phyloP scores from a whole-genome alignment of 2,888 invertebrate species.

The Drosophila ezoana region DNA sequence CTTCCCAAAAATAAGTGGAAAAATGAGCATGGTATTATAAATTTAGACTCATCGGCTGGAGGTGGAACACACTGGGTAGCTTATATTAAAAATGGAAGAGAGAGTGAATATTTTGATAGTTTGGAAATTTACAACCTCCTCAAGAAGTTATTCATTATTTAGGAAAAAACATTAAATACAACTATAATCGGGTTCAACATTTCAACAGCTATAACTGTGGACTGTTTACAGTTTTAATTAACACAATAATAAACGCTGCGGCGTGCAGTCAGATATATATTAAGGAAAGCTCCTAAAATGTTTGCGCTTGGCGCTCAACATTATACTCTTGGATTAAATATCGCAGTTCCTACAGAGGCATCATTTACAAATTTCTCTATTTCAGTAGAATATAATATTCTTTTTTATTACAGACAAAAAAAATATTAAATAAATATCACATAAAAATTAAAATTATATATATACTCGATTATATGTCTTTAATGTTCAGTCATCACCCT shows the following conservation, averaged over 20 bases:
- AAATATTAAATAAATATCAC: too few relatives aligned
- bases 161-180: neutral
- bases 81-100: conserved; percentile 1
- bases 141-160: conserved; percentile 4
- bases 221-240: neutral
- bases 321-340: too few relatives aligned
- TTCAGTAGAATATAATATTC: too few relatives aligned
- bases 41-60: conserved; percentile 3
- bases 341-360: too few relatives aligned
- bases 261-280: too few relatives aligned
- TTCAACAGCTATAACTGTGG: neutral
- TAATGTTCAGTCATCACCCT: too few relatives aligned
- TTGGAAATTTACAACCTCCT: neutral
- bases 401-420: neutral
- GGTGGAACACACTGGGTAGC: conserved; percentile 2
- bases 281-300: neutral
- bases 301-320: conserved; percentile 1
- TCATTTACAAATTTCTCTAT: too few relatives aligned
- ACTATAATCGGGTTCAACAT: neutral
- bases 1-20: neutral
- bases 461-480: too few relatives aligned
- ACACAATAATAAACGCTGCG: too few relatives aligned
- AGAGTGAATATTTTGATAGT: neutral
- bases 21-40: neutral
- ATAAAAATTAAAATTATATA: too few relatives aligned